Base-by-base conservation (phyloP, 53 echinoderm and acorn worm genomes). In the Paelopatides confundens region DNA sequence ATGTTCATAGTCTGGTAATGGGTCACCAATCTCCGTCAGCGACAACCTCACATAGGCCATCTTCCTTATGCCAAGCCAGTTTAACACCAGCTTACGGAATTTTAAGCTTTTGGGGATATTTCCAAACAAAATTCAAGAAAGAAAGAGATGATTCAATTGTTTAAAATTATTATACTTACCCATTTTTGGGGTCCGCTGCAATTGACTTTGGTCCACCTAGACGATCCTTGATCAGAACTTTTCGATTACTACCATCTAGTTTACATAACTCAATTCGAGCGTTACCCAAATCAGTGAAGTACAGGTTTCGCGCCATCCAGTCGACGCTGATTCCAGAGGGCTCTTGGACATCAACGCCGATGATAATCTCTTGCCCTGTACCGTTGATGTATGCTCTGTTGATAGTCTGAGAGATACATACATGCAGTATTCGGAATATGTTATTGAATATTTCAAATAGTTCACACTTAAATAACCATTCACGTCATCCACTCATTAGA, bases 381-480 rank as follows among this genome's bases (percentile, higher is more conserved):
- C 98, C 98, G 24, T 98, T 95, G 85, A 95, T 91, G 81, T 94
- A 98, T 34, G 95, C 95, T 52, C 92, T 90, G 49, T 87, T 98
- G 53, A 98, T 93, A 49, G 90, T 92, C 98, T 98, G 86, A n/a
- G 24, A 21, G 18, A 76, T 21, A 76, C 33, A 64, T 15, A 9
- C 2, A n/a, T 64, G 24, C n/a, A n/a, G n/a, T 11, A 51, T 11
- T 17, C 52, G 17, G 52, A 51, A 51, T 12, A 51, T 51, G 52
- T 11, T 51, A 51, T 51, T 51, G 52, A 51, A 51, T 17, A 51
- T 51, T 51, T 17, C n/a, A n/a, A n/a, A n/a, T n/a, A n/a, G n/a
- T n/a, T n/a, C n/a, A n/a, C n/a, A n/a, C n/a, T n/a, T n/a, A n/a
- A n/a, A n/a, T n/a, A n/a, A n/a, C n/a, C n/a, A n/a, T n/a, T n/a